Conservation (phyloP, 1,140 invertebrate species). For the Dreissena rostriformis region DNA sequence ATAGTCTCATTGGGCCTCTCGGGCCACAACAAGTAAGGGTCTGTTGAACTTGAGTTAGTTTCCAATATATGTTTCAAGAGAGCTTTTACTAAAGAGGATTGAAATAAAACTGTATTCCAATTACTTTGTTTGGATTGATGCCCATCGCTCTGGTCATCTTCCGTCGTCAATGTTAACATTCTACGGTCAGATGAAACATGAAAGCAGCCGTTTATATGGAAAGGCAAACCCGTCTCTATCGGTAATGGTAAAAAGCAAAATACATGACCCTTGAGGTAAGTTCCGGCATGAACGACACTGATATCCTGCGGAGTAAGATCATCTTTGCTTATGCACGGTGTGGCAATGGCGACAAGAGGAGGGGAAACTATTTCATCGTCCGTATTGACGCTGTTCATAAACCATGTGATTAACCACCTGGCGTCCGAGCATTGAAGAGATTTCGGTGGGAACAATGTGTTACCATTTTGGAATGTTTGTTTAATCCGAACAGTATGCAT, state of each 20-base stretch:
- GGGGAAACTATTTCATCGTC: constrained; percentile 5
- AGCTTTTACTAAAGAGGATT: constrained; percentile 22
- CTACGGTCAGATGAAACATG: constrained; percentile 38
- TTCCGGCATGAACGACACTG: constrained; percentile 21
- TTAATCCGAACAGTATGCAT: background rate
- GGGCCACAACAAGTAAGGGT: constrained; percentile 9
- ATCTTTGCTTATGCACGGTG: constrained; percentile 15
- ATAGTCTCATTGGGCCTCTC: constrained; percentile 20
- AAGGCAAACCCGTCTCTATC: constrained; percentile 23
- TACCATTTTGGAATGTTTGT: background rate
- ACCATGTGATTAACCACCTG: constrained; percentile 47
- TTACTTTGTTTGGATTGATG: background rate
- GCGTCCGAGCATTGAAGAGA: background rate
- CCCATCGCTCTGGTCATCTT: constrained; percentile 35
- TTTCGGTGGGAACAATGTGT: background rate
- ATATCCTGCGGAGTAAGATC: background rate
- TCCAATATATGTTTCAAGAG: background rate
- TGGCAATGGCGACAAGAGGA: constrained; percentile 52
- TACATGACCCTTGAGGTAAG: constrained; percentile 48
- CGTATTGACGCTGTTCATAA: constrained; percentile 9
- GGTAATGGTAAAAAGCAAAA: constrained; percentile 57
- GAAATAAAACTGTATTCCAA: constrained; percentile 25
- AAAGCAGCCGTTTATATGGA: constrained; percentile 59
- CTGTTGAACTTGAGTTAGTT: background rate
- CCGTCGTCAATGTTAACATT: background rate